Evolutionary conservation across 2,888 invertebrate genomes (phyloP).

Genomic region (Halictus quadricinctus): DNA sequence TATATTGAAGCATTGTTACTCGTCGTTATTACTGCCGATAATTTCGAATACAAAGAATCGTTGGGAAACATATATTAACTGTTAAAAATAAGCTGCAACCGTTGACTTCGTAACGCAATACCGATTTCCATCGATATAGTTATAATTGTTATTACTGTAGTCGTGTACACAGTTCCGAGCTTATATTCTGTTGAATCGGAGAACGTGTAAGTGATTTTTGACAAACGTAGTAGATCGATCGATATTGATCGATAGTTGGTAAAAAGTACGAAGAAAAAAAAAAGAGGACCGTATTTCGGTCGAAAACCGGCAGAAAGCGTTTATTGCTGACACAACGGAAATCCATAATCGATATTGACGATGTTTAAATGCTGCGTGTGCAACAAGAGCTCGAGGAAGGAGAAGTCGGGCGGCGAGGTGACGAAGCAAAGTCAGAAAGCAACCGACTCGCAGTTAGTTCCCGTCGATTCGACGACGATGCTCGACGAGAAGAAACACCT

Average conservation of each 20-base stretch:
- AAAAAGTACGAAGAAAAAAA: not conserved
- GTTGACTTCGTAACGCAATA: not conserved
- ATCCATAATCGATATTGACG: constrained; percentile 61
- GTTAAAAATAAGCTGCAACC: not conserved
- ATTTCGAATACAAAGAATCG: too few relatives aligned
- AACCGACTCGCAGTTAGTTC: constrained; percentile 27
- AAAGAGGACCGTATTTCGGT: not conserved
- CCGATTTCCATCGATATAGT: constrained; percentile 7
- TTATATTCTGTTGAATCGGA: constrained; percentile 12
- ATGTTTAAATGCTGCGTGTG: constrained; percentile 81
- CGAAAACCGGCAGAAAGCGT: constrained; percentile 26
- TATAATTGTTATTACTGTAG: constrained; percentile 28
- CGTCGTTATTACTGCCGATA: constrained; percentile 19
- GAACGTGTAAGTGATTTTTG: constrained; percentile 13
- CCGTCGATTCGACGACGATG: constrained; percentile 44
- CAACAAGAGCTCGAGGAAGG: constrained; percentile 72
- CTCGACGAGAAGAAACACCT: constrained; percentile 39
- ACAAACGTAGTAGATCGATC: not conserved
- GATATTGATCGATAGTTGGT: not conserved
- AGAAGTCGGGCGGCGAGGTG: constrained; percentile 69
- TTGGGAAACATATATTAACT: not conserved
- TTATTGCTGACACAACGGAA: constrained; percentile 38
- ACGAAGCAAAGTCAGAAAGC: constrained; percentile 42
- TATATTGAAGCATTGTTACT: constrained; percentile 38
- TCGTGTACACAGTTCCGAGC: not conserved